These are phyloP conservation scores for Dendroctonus ponderosae DNA, from an alignment of 1,140 invertebrate species.

Conservation along the genomic window DNA sequence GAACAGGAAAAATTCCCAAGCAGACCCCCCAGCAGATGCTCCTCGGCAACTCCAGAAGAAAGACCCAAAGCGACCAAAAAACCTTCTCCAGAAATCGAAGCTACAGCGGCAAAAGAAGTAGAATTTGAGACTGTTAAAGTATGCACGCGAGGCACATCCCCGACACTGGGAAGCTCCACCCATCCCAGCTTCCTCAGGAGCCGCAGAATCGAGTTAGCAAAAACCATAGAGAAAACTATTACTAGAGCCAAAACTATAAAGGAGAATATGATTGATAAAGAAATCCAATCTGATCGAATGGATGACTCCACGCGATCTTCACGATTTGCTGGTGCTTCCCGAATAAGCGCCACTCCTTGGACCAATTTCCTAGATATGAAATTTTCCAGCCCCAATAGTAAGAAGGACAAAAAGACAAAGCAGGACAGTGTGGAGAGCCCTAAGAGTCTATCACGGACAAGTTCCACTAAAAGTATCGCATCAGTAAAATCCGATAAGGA, in stretches of 20 bases:
- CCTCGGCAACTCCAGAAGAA: conserved; percentile 40
- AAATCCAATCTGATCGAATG: conserved; percentile 65
- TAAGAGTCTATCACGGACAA: conserved; percentile 50
- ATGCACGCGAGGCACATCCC: conserved; percentile 72
- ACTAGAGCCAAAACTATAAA: conserved; percentile 55
- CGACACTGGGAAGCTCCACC: conserved; percentile 66
- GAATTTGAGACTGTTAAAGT: conserved; percentile 60
- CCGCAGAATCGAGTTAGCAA: conserved; percentile 67
- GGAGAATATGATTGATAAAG: conserved; percentile 58
- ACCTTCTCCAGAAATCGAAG: conserved; percentile 10
- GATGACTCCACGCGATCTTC: conserved; percentile 64
- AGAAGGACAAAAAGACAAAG: conserved; percentile 33
- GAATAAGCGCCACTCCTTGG: conserved; percentile 60
- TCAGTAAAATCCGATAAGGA: conserved; percentile 40
- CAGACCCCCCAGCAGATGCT: conserved; percentile 43
- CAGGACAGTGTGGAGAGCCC: conserved; percentile 40
- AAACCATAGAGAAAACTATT: conserved; percentile 67
- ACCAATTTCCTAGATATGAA: conserved; percentile 64
- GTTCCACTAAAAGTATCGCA: conserved; percentile 45
- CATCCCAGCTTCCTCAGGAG: conserved; percentile 56
- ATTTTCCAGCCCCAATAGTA: conserved; percentile 50
- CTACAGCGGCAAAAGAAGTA: conserved; percentile 34
- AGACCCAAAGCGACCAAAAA: conserved; percentile 18
- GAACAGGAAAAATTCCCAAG: conserved; percentile 36
- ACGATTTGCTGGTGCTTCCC: conserved; percentile 58